Percentiles rank a stretch among this genome's conserved stretches.
These are phyloP conservation scores for Penaeus japonicus DNA, from an alignment of 1,140 invertebrate genomes.

Conservation along the genomic window DNA sequence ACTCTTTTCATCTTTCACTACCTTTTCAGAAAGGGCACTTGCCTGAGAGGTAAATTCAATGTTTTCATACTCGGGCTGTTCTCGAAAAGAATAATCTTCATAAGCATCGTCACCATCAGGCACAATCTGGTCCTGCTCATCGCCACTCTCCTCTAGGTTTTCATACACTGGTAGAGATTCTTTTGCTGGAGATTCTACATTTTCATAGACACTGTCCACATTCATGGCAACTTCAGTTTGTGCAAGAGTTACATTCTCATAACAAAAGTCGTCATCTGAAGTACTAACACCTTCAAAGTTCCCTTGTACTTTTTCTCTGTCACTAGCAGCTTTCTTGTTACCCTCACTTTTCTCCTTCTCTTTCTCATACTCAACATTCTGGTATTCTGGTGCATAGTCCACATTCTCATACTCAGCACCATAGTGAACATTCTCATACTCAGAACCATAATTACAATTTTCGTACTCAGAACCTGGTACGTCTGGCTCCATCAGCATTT, in stretches of 20 bases:
- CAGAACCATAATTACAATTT: constrained; percentile 36
- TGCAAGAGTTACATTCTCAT: constrained; percentile 24
- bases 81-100: constrained; percentile 51
- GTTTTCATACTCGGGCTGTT: constrained; percentile 57
- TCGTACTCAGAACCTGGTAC: constrained; percentile 26
- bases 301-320: constrained; percentile 19
- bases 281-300: background rate
- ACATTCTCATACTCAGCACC: constrained; percentile 59
- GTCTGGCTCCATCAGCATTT: constrained; percentile 26
- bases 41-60: constrained; percentile 44
- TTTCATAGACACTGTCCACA: constrained; percentile 46
- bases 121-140: constrained; percentile 39
- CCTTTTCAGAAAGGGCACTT: constrained; percentile 11
- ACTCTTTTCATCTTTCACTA: constrained; percentile 18
- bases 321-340: background rate
- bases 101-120: constrained; percentile 54
- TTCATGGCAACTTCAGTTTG: background rate
- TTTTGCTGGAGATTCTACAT: constrained; percentile 36
- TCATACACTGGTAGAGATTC: constrained; percentile 48
- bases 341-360: constrained; percentile 4
- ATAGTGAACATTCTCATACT: constrained; percentile 50
- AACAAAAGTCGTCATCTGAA: constrained; percentile 16
- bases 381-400: constrained; percentile 45
- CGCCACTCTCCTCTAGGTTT: constrained; percentile 46
- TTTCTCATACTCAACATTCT: constrained; percentile 43